Evolutionary conservation across 2,113 vertebrate species (phyloP), one percentile per base, ranked within the genome.

Genomic region (Pampusana beccarii): DNA sequence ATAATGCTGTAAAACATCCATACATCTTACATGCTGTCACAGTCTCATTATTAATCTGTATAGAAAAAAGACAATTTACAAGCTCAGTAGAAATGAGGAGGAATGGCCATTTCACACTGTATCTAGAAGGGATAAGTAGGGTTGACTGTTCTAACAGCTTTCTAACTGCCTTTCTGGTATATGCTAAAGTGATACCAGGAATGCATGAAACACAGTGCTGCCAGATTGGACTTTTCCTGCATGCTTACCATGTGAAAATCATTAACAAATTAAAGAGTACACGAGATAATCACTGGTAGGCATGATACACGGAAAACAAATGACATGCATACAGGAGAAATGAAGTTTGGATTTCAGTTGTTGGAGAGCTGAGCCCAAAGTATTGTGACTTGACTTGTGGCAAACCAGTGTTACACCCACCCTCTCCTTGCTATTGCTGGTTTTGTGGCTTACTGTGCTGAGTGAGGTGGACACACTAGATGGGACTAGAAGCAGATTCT

Each of bases 331-430:
- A 7, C 12, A 46, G 40, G 31, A 83, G 17, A 82, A 73, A 7
- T 57, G 38, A 36, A 40, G 23, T n/a, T 19, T 42, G 38, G 62
- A 9, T 20, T 70, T 36, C 29, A 78, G 42, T 8, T 57, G 29
- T 20, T 6, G 11, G 25, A 33, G 44, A 48, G 70, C 19, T 44
- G 29, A 74, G 40, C 13, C 14, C 44, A 14, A 34, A 36, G 24
- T 10, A 21, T 2, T 21, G 31, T 33, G 25, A 65, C 67, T 53
- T 70, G 29, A 58, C 13, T 11, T 15, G 33, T 40, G 12, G 36
- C 48, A 79, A 69, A 36, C 42, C 54, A 64, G 61, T 0, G 0
- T 13, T 34, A 67, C 2, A 11, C n/a, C 16, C 2, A 11, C n/a
- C 16, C 13, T 48, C 29, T 58, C 36, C 54, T 34, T 44, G 26